phyloP scores from a whole-genome alignment of 1,140 invertebrate genomes.

The Atta cephalotes region DNA sequence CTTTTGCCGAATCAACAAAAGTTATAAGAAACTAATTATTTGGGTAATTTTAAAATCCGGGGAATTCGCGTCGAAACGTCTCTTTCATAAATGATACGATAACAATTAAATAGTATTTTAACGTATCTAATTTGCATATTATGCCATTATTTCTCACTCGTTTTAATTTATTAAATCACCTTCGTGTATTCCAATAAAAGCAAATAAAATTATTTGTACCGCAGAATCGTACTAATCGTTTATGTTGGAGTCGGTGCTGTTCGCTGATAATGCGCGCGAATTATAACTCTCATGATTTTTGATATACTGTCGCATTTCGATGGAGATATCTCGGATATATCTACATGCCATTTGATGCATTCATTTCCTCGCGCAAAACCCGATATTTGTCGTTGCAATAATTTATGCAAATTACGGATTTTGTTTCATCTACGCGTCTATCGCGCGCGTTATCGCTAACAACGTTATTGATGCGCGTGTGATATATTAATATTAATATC shows the following conservation, averaged over 20 bases:
- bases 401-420: constrained; percentile 60
- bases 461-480: constrained; percentile 37
- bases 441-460: constrained; percentile 7
- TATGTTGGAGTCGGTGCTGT: not conserved
- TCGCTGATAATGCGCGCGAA: constrained; percentile 20
- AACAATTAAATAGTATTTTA: not conserved
- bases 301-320: constrained; percentile 30
- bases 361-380: constrained; percentile 41
- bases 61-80: not conserved
- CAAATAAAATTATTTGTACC: constrained; percentile 30
- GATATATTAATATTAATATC: constrained; percentile 52
- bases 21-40: constrained; percentile 14
- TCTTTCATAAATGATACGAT: not conserved
- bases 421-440: constrained; percentile 37
- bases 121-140: constrained; percentile 6
- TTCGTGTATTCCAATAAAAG: not conserved
- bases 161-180: constrained; percentile 33
- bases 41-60: not conserved
- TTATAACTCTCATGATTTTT: constrained; percentile 49
- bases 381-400: constrained; percentile 46
- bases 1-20: constrained; percentile 13
- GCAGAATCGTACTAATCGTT: constrained; percentile 24
- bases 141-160: constrained; percentile 5
- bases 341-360: constrained; percentile 22
- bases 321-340: constrained; percentile 17